Conservation (phyloP, 2,797 vertebrate genomes). For the Gymnoscopelus braueri region DNA sequence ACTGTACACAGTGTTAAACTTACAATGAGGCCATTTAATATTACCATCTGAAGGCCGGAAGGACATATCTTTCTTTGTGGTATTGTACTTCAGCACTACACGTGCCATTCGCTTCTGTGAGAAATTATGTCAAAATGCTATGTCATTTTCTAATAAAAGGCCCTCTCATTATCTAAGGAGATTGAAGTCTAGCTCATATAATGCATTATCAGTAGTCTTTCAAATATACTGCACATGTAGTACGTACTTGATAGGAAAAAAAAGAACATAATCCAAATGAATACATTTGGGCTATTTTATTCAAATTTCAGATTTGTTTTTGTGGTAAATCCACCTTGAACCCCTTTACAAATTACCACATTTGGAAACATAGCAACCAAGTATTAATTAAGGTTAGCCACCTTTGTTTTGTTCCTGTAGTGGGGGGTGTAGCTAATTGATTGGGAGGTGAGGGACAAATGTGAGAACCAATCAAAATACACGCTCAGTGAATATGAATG, state of each 20-base stretch:
- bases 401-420: too few species aligned
- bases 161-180: constrained; percentile 26
- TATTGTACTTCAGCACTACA: constrained; percentile 16
- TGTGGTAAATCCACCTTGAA: too few species aligned
- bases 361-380: too few species aligned
- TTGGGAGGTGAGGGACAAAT: too few species aligned
- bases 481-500: too few species aligned
- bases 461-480: too few species aligned
- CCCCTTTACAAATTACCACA: too few species aligned
- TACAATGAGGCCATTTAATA: background rate
- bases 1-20: background rate
- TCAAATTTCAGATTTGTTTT: too few species aligned
- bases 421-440: too few species aligned
- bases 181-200: constrained; percentile 6
- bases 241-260: background rate
- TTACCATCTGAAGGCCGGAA: background rate
- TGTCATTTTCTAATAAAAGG: constrained; percentile 44
- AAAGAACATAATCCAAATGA: background rate
- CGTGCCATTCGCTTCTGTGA: constrained; percentile 7
- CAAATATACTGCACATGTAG: background rate
- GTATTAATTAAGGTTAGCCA: too few species aligned
- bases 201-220: constrained; percentile 28
- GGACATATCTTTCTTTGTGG: constrained; percentile 9
- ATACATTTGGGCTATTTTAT: too few species aligned
- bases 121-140: constrained; percentile 35